These are phyloP conservation scores for Drosophila gaucha DNA, from an alignment of 2,888 invertebrate genomes.

Conservation along the genomic window DNA sequence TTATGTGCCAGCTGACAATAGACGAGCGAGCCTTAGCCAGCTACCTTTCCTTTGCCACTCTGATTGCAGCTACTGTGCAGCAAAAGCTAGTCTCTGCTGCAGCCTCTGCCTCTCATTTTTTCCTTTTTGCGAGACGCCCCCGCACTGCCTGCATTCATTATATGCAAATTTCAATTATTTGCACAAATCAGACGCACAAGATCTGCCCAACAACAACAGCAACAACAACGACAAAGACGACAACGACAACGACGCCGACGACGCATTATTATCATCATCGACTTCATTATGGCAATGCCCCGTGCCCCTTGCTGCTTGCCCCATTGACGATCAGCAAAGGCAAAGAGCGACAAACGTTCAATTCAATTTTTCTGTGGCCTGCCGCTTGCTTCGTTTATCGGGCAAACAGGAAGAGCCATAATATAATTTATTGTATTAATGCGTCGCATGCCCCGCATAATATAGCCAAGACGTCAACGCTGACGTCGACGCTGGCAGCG, in stretches of 20 bases:
- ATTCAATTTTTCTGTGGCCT: constrained; percentile 55
- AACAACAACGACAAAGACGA: constrained; percentile 18
- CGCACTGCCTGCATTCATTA: constrained; percentile 69
- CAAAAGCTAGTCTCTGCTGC: constrained; percentile 4
- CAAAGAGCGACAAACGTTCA: constrained; percentile 58
- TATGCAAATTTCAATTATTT: constrained; percentile 83
- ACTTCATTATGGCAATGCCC: constrained; percentile 56
- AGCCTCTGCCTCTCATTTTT: not conserved
- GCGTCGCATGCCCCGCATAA: constrained; percentile 67
- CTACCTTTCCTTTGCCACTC: constrained; percentile 51
- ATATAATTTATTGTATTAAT: constrained; percentile 80
- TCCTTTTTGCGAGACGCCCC: constrained; percentile 29
- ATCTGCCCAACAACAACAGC: constrained; percentile 48
- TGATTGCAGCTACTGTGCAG: constrained; percentile 76
- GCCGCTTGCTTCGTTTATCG: constrained; percentile 63
- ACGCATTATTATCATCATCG: constrained; percentile 74
- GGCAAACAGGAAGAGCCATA: constrained; percentile 78
- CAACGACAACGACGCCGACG: constrained; percentile 41
- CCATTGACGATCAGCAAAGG: constrained; percentile 49
- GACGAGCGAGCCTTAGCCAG: constrained; percentile 38
- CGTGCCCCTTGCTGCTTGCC: constrained; percentile 8
- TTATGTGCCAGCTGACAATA: constrained; percentile 76
- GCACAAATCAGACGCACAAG: constrained; percentile 76
- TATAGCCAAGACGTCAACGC: constrained; percentile 32
- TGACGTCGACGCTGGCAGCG: constrained; percentile 15